Conservation (phyloP, 2,113 vertebrate genomes). For the Planiliza haematocheilus region DNA sequence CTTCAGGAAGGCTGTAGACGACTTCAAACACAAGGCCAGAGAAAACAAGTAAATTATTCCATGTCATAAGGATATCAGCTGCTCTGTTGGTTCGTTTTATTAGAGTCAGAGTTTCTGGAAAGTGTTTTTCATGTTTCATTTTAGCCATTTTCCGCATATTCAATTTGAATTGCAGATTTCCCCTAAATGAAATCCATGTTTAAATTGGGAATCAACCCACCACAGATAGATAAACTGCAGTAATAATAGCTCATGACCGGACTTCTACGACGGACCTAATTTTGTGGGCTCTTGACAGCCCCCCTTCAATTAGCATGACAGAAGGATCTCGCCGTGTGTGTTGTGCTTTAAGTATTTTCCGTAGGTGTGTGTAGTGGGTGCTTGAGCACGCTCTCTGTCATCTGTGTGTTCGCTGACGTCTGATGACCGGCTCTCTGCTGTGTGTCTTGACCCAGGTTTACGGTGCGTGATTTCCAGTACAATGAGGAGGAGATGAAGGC, state of each 20-base stretch:
- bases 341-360: slow-evolving; percentile 5
- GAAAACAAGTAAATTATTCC: slow-evolving; percentile 91
- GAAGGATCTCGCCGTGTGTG: slow-evolving; percentile 8
- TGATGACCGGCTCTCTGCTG: slow-evolving; percentile 29
- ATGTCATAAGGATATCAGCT: not conserved
- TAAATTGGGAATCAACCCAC: slow-evolving; percentile 5
- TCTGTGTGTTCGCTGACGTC: slow-evolving; percentile 3
- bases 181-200: not conserved
- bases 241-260: not conserved
- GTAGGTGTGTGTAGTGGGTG: not conserved
- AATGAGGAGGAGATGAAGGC: slow-evolving; percentile 99
- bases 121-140: not conserved
- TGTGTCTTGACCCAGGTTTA: slow-evolving; percentile 84
- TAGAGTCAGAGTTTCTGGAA: too few species aligned
- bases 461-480: slow-evolving; percentile 97
- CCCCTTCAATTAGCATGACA: slow-evolving; percentile 45
- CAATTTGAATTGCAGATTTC: slow-evolving; percentile 3
- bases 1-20: slow-evolving; percentile 96
- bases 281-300: slow-evolving; percentile 6
- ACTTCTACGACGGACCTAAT: not conserved
- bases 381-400: not conserved
- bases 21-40: slow-evolving; percentile 98
- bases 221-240: not conserved
- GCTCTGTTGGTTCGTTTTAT: not conserved
- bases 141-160: not conserved